Conservation (phyloP, 2,888 invertebrate genomes). For the Beris chalybata region DNA sequence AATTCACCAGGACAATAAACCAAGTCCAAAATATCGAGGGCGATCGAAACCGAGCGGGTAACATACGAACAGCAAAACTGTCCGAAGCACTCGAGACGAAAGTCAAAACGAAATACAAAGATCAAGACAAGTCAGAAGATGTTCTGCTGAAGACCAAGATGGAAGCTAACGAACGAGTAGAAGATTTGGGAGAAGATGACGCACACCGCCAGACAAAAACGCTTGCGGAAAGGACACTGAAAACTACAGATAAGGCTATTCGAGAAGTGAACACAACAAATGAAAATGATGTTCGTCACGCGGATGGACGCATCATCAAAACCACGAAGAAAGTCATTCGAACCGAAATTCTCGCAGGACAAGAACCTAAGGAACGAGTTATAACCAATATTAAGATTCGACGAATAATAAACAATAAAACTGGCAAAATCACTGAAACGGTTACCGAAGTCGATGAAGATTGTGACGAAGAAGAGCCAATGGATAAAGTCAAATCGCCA, state of each 20-base stretch:
- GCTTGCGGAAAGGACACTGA: neutral
- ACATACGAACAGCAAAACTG: slow-evolving; percentile 2
- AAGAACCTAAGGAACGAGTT: slow-evolving; percentile 3
- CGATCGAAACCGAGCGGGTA: neutral
- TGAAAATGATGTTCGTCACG: slow-evolving; percentile 5
- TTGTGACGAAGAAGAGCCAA: neutral
- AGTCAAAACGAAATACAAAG: slow-evolving; percentile 12
- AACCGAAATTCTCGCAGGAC: neutral
- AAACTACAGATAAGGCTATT: slow-evolving; percentile 1
- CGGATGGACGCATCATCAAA: neutral
- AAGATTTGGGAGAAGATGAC: slow-evolving; percentile 6
- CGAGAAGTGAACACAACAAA: slow-evolving; percentile 15
- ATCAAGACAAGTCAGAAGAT: neutral
- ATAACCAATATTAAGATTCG: slow-evolving; percentile 11
- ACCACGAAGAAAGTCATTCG: slow-evolving; percentile 14
- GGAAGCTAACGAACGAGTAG: neutral
- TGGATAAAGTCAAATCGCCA: neutral
- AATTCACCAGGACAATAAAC: slow-evolving; percentile 20
- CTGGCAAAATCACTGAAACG: slow-evolving; percentile 4
- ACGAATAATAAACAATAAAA: slow-evolving; percentile 12
- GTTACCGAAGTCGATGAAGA: slow-evolving; percentile 1
- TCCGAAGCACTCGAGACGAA: slow-evolving; percentile 17
- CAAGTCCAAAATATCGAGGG: slow-evolving; percentile 18
- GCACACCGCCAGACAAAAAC: neutral
- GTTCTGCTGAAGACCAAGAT: slow-evolving; percentile 5